Evolutionary conservation across 2,888 invertebrate genomes (phyloP).

Genomic region (Monochamus alternatus): DNA sequence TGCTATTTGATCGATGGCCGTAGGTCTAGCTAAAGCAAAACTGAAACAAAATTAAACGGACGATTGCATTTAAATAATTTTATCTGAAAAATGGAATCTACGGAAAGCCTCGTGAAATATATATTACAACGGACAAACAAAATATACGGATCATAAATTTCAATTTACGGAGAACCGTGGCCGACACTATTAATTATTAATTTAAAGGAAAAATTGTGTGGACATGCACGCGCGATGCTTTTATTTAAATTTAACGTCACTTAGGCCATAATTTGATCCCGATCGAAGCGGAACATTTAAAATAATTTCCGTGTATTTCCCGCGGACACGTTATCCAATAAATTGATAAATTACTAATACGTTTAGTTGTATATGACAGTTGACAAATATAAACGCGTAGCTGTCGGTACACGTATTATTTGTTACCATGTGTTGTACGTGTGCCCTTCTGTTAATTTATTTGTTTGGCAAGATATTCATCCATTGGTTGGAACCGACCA

Average conservation of each 20-base stretch:
- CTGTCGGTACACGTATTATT: conserved; percentile 19
- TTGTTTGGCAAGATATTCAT: conserved; percentile 53
- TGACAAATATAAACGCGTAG: conserved; percentile 23
- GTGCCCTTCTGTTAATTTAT: conserved; percentile 48
- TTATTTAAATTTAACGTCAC: conserved; percentile 32
- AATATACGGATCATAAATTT: conserved; percentile 25
- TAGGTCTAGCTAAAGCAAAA: too few species aligned
- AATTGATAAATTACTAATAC: conserved; percentile 29
- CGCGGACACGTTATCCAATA: conserved; percentile 25
- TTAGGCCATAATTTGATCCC: conserved; percentile 31
- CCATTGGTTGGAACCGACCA: conserved; percentile 62
- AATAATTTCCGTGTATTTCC: conserved; percentile 31
- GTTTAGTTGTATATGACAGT: conserved; percentile 27
- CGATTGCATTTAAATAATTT: too few species aligned
- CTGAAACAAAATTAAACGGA: too few species aligned
- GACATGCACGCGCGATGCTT: conserved; percentile 28
- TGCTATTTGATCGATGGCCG: too few species aligned
- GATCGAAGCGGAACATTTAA: conserved; percentile 30
- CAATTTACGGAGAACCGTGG: conserved; percentile 22
- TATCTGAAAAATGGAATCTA: too few species aligned
- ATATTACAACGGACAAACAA: background rate
- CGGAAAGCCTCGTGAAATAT: background rate
- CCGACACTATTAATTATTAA: conserved; percentile 31
- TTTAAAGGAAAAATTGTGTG: conserved; percentile 35
- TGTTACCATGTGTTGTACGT: conserved; percentile 24